Conservation (phyloP, 2,888 invertebrate species). For the Tuberolachnus salignus region DNA sequence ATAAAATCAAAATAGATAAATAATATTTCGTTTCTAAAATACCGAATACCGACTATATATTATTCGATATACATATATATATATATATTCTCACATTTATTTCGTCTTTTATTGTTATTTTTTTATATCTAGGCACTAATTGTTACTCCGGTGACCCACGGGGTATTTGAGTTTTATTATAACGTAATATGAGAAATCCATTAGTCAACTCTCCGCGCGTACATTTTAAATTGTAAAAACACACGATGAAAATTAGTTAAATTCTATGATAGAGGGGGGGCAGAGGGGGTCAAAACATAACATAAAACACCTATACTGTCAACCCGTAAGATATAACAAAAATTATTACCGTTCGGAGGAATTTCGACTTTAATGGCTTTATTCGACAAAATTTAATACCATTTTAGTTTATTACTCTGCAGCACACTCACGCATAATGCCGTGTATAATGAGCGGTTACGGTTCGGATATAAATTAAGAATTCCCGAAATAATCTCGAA, state of each 20-base stretch:
- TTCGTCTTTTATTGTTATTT: too few species aligned
- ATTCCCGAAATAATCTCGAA: too few species aligned
- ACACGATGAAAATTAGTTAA: background rate
- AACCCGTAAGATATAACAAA: conserved; percentile 18
- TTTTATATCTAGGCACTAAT: too few species aligned
- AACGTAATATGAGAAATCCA: conserved; percentile 5
- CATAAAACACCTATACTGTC: conserved; percentile 43
- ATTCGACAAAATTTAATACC: conserved; percentile 3
- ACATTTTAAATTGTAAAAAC: conserved; percentile 26
- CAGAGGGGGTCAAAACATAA: too few species aligned
- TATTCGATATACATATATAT: too few species aligned
- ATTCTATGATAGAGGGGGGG: background rate
- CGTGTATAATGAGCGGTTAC: background rate
- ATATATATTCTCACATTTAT: too few species aligned
- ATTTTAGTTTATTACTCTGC: conserved; percentile 38
- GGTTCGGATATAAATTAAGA: background rate
- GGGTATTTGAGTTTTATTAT: conserved; percentile 23
- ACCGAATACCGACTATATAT: too few species aligned
- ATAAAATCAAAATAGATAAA: too few species aligned
- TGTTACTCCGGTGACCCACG: background rate
- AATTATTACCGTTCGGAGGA: conserved; percentile 32
- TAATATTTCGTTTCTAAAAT: too few species aligned
- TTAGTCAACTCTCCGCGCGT: conserved; percentile 1
- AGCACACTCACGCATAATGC: background rate
- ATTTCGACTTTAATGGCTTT: conserved; percentile 45